Conservation (phyloP, 2,797 vertebrate genomes). For the Dallia pectoralis region DNA sequence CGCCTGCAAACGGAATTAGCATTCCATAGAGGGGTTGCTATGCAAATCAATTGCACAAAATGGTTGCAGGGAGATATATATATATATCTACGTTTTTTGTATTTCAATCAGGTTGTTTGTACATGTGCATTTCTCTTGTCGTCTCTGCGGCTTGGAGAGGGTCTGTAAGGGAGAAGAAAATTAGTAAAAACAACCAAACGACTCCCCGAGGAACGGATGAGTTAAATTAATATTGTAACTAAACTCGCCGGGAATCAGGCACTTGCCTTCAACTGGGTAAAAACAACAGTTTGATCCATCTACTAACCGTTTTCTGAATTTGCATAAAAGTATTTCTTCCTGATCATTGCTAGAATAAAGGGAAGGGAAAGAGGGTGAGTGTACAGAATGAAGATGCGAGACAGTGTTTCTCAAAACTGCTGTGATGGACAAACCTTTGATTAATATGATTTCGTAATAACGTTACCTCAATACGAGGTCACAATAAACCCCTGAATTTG, state of each 20-base stretch:
- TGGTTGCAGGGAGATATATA: slow-evolving; percentile 8
- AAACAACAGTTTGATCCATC: slow-evolving; percentile 41
- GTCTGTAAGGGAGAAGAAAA: slow-evolving; percentile 38
- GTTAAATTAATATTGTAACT: slow-evolving; percentile 30
- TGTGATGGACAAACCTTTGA: too few species aligned
- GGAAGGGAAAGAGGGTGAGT: neutral
- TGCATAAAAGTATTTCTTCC: slow-evolving; percentile 29
- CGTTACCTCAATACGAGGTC: too few species aligned
- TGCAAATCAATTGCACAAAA: slow-evolving; percentile 9
- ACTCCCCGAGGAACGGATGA: slow-evolving; percentile 10
- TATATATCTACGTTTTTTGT: too few species aligned
- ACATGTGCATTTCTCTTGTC: slow-evolving; percentile 32
- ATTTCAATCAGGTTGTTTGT: slow-evolving; percentile 28
- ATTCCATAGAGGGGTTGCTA: slow-evolving; percentile 9
- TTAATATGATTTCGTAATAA: too few species aligned
- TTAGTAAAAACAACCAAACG: slow-evolving; percentile 29
- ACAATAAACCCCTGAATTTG: too few species aligned
- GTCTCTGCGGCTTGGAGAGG: slow-evolving; percentile 19
- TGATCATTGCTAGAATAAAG: slow-evolving; percentile 6
- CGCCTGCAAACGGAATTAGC: neutral
- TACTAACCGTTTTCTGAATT: slow-evolving; percentile 25
- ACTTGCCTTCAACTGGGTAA: slow-evolving; percentile 23
- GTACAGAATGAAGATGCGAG: slow-evolving; percentile 17
- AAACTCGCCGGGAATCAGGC: slow-evolving; percentile 28
- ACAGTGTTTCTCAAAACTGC: neutral